Conservation (phyloP, 1,140 invertebrate species). For the Calycopis cecrops region DNA sequence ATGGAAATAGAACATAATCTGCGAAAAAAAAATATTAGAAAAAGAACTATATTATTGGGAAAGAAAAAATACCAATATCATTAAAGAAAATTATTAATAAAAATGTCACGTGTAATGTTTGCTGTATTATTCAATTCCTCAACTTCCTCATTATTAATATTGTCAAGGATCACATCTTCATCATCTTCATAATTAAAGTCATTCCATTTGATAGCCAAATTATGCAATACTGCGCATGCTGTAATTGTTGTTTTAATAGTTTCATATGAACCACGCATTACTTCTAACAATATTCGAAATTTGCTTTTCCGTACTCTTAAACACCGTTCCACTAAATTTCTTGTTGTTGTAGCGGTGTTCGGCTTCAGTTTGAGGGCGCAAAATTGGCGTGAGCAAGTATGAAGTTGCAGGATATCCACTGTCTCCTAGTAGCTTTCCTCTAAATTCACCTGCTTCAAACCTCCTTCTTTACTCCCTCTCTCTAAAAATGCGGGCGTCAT, state of each 20-base stretch:
- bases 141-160: too few species aligned
- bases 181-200: neutral
- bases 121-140: too few species aligned
- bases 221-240: slow-evolving; percentile 24
- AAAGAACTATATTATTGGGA: too few species aligned
- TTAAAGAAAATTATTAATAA: too few species aligned
- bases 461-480: slow-evolving; percentile 4
- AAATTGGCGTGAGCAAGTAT: slow-evolving; percentile 11
- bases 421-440: slow-evolving; percentile 7
- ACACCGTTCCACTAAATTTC: slow-evolving; percentile 10
- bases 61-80: too few species aligned
- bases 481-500: slow-evolving; percentile 3
- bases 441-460: slow-evolving; percentile 15
- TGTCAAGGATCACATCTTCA: too few species aligned
- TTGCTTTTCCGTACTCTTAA: too few species aligned
- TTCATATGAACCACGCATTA: too few species aligned
- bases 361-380: neutral
- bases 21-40: too few species aligned
- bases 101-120: too few species aligned
- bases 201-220: slow-evolving; percentile 22
- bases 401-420: slow-evolving; percentile 1
- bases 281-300: too few species aligned
- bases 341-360: slow-evolving; percentile 5
- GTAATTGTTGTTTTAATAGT: slow-evolving; percentile 18
- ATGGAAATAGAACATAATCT: too few species aligned